A percentile compares a stretch with the other conserved stretches of the same genome.
Evolutionary conservation across 2,888 invertebrate genomes (phyloP).

Genomic region (Boloria selene): DNA sequence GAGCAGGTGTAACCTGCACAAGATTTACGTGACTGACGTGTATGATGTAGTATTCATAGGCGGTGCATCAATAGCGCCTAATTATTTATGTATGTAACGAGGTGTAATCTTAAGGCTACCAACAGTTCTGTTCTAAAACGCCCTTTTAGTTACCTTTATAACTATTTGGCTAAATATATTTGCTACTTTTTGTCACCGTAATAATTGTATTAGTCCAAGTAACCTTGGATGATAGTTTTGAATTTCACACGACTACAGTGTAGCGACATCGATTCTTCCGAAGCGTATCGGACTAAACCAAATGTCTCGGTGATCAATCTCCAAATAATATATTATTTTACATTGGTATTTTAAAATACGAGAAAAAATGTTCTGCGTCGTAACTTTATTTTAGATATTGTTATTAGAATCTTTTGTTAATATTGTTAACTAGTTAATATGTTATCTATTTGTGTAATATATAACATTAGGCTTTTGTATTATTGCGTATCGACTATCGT

Average conservation of each 20-base stretch:
- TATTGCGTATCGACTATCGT: constrained; percentile 10
- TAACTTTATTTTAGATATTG: too few species aligned
- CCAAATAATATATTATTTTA: constrained; percentile 62
- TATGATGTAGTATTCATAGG: constrained; percentile 45
- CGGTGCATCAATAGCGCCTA: constrained; percentile 38
- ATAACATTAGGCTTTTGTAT: background rate
- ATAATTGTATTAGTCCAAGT: constrained; percentile 55
- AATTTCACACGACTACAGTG: constrained; percentile 54
- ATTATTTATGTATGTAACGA: constrained; percentile 40
- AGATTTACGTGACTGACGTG: constrained; percentile 63
- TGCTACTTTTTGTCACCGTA: constrained; percentile 56
- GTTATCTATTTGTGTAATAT: constrained; percentile 1
- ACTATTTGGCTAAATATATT: constrained; percentile 39
- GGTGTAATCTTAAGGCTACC: constrained; percentile 13
- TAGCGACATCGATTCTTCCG: constrained; percentile 64
- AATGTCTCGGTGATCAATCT: constrained; percentile 72
- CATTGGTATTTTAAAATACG: constrained; percentile 42
- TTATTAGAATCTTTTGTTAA: too few species aligned
- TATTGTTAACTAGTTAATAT: background rate
- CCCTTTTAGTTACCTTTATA: background rate
- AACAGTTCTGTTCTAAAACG: background rate
- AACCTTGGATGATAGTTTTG: constrained; percentile 71
- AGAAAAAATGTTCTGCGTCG: background rate
- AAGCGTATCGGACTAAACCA: constrained; percentile 72
- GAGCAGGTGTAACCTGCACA: constrained; percentile 67